Evolutionary conservation across 2,888 invertebrate genomes (phyloP).

Genomic region (Epistrophe grossulariae): DNA sequence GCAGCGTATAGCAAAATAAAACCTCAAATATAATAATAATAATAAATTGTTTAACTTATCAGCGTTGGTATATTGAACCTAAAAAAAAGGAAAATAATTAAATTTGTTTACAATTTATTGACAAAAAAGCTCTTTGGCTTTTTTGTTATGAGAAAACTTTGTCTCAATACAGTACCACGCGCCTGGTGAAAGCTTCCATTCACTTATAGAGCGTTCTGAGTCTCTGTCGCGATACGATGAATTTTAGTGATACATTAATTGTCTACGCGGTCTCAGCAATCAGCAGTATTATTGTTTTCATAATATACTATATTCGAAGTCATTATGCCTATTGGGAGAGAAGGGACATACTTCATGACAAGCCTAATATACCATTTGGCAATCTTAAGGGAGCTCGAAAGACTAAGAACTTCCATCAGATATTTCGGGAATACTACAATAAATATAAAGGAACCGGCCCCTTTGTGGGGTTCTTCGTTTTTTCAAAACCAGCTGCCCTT

Average conservation of each 20-base stretch:
- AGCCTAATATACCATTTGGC: slow-evolving; percentile 77
- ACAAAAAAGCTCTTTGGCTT: slow-evolving; percentile 7
- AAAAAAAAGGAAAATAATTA: slow-evolving; percentile 17
- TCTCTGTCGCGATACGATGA: slow-evolving; percentile 45
- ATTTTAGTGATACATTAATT: slow-evolving; percentile 5
- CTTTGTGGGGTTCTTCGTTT: slow-evolving; percentile 81
- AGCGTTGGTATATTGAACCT: slow-evolving; percentile 10
- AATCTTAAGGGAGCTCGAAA: slow-evolving; percentile 74
- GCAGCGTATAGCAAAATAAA: background rate
- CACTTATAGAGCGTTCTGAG: slow-evolving; percentile 21
- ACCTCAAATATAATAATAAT: background rate
- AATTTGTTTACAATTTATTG: slow-evolving; percentile 15
- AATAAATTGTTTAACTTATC: slow-evolving; percentile 9
- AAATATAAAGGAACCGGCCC: slow-evolving; percentile 78
- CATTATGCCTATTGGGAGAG: slow-evolving; percentile 77
- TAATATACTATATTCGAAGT: slow-evolving; percentile 22
- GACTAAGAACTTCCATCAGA: slow-evolving; percentile 77
- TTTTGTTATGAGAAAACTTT: background rate
- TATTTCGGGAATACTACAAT: slow-evolving; percentile 78
- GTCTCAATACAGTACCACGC: background rate
- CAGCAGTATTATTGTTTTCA: slow-evolving; percentile 14
- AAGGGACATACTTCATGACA: slow-evolving; percentile 77
- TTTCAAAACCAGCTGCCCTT: slow-evolving; percentile 79
- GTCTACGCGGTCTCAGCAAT: slow-evolving; percentile 32
- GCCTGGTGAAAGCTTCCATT: background rate